These are phyloP conservation scores for Bradypodion pumilum DNA, from an alignment of 2,797 vertebrate species.

Conservation along the genomic window DNA sequence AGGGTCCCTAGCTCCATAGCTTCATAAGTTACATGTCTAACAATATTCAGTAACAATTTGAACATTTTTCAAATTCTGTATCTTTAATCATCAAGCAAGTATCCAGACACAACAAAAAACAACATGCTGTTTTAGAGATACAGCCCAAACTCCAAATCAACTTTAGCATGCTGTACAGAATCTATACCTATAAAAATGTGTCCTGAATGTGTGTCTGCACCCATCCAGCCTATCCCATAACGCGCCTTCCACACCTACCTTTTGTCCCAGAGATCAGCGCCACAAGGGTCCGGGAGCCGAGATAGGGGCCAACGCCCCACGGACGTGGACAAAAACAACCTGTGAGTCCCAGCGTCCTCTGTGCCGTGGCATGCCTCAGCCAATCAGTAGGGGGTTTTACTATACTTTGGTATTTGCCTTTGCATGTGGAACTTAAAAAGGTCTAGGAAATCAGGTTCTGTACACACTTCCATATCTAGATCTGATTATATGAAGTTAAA, in stretches of 20 bases:
- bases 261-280: too few relatives aligned
- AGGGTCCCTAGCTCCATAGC: background rate
- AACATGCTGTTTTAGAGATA: background rate
- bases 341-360: too few relatives aligned
- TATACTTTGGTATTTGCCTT: background rate
- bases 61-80: background rate
- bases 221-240: too few relatives aligned
- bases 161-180: background rate
- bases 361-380: too few relatives aligned
- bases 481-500: background rate
- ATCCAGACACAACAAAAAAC: too few relatives aligned
- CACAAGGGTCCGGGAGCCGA: too few relatives aligned
- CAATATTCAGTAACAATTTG: background rate
- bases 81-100: background rate
- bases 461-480: background rate
- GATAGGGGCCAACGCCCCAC: too few relatives aligned
- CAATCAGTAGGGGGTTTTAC: too few relatives aligned
- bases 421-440: background rate
- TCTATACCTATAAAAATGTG: too few relatives aligned
- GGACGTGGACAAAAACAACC: too few relatives aligned
- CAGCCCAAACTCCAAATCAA: background rate
- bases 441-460: background rate
- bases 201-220: too few relatives aligned
- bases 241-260: too few relatives aligned
- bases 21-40: background rate